Percentiles rank a stretch among this genome's conserved stretches.
Conservation (phyloP, 2,888 invertebrate genomes). For the Tipula helvola region DNA sequence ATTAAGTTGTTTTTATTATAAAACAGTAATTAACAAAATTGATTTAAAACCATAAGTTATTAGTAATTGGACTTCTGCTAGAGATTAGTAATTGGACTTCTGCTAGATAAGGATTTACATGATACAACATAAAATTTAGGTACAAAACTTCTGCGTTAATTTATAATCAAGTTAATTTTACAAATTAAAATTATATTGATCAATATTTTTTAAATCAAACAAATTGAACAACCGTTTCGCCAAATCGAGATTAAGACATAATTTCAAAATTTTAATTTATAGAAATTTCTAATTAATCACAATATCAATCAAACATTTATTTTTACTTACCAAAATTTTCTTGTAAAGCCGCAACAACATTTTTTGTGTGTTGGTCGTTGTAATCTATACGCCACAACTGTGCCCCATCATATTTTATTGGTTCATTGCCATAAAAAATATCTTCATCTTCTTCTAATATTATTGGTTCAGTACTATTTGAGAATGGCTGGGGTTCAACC, state of each 20-base stretch:
- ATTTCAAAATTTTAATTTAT: not conserved
- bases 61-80: too few relatives aligned
- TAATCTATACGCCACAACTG: constrained; percentile 61
- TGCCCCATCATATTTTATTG: constrained; percentile 57
- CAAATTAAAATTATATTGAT: too few relatives aligned
- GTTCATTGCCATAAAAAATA: constrained; percentile 14
- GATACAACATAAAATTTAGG: too few relatives aligned
- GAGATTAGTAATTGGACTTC: too few relatives aligned
- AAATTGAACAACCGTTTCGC: not conserved
- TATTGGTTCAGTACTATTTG: not conserved
- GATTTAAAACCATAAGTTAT: too few relatives aligned
- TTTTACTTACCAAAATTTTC: constrained; percentile 42
- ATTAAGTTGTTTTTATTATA: too few relatives aligned
- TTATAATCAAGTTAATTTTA: too few relatives aligned
- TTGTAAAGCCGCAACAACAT: constrained; percentile 40
- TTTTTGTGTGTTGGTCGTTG: constrained; percentile 40
- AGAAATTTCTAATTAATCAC: not conserved
- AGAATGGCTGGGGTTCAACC: not conserved
- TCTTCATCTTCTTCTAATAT: constrained; percentile 9
- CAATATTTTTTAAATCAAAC: not conserved
- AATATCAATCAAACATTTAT: not conserved
- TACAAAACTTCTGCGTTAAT: too few relatives aligned
- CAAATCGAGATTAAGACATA: not conserved
- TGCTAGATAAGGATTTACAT: too few relatives aligned
- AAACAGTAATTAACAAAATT: too few relatives aligned